A percentile compares a stretch with the other conserved stretches of the same genome.
phyloP scores from a whole-genome alignment of 2,797 vertebrate species.

The Nannoperca obscura region DNA sequence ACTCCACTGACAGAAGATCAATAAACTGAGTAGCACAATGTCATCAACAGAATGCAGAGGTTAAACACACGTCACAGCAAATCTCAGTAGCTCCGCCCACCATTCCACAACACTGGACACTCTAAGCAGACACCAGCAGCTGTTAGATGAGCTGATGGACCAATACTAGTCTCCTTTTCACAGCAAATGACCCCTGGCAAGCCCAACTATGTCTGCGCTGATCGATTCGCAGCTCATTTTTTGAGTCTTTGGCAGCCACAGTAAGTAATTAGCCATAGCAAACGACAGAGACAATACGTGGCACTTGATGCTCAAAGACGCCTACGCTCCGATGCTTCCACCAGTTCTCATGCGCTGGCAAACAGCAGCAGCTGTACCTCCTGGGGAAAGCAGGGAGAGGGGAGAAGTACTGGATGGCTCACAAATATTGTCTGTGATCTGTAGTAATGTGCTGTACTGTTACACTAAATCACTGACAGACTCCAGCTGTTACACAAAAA shows the following conservation, averaged over 20 bases:
- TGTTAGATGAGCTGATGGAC: not conserved
- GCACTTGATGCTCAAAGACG: slow-evolving; percentile 33
- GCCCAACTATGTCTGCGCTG: slow-evolving; percentile 11
- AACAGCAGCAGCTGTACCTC: slow-evolving; percentile 30
- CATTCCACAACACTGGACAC: not conserved
- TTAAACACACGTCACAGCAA: slow-evolving; percentile 14
- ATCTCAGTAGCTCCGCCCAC: slow-evolving; percentile 3
- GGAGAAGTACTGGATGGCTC: slow-evolving; percentile 18
- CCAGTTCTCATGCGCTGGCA: slow-evolving; percentile 22
- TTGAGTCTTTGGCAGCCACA: slow-evolving; percentile 37
- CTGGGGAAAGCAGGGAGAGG: slow-evolving; percentile 24
- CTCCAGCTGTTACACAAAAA: slow-evolving; percentile 8
- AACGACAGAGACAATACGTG: slow-evolving; percentile 54
- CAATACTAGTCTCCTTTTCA: slow-evolving; percentile 8
- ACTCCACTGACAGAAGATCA: not conserved
- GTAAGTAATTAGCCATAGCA: slow-evolving; percentile 49
- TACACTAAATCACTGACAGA: not conserved
- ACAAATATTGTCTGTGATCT: slow-evolving; percentile 30
- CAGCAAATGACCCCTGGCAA: slow-evolving; percentile 34
- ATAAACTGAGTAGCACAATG: not conserved
- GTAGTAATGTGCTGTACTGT: slow-evolving; percentile 1
- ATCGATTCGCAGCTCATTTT: slow-evolving; percentile 25
- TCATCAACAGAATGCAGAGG: not conserved
- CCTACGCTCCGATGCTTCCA: slow-evolving; percentile 48
- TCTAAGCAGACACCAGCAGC: not conserved